phyloP scores from a whole-genome alignment of 2,113 vertebrate species.

The Columba livia region DNA sequence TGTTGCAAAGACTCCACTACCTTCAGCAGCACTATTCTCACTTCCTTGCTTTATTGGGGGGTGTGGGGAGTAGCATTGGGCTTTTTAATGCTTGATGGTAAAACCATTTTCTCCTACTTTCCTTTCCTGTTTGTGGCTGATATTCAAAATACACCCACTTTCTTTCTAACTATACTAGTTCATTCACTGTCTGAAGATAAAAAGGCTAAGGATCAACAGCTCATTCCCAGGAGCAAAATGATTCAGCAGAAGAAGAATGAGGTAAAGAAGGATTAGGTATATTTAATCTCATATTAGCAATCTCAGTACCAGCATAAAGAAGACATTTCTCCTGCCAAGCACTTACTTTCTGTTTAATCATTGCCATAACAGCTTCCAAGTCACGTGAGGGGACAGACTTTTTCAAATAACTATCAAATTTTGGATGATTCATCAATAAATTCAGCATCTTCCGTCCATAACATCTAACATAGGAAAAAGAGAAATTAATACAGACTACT shows the following conservation, averaged over 20 bases:
- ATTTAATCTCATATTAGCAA: neutral
- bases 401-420: constrained; percentile 63
- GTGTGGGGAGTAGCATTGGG: fast-evolving
- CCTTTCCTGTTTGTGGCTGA: neutral
- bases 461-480: constrained; percentile 37
- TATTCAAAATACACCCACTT: neutral
- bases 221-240: neutral
- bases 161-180: neutral
- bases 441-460: constrained; percentile 74
- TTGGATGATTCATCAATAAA: constrained; percentile 54
- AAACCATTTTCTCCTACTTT: neutral
- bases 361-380: constrained; percentile 59
- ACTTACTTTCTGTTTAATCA: constrained; percentile 70
- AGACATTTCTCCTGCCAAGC: neutral
- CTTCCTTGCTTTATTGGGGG: neutral
- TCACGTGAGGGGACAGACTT: constrained; percentile 25
- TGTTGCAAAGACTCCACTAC: neutral
- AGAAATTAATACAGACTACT: neutral
- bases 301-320: neutral
- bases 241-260: neutral
- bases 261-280: neutral
- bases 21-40: neutral
- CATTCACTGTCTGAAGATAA: neutral
- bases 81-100: neutral
- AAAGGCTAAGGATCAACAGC: neutral